Evolutionary conservation across 35 echinoderm and acorn worm genomes (phyloP).

Genomic region (Heliocidaris tuberculata): DNA sequence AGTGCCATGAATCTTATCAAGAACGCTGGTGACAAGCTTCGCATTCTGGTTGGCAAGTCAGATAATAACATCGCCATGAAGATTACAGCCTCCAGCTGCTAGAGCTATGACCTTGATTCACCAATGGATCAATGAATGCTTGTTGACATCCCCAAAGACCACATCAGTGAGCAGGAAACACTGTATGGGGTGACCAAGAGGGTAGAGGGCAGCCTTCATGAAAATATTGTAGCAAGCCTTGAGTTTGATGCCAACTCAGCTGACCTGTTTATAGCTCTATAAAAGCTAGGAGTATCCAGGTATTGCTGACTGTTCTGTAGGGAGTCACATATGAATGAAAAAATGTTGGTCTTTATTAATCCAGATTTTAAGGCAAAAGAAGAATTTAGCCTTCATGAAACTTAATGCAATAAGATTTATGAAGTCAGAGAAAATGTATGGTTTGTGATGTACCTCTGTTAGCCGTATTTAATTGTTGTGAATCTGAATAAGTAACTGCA

Average conservation of each 20-base stretch:
- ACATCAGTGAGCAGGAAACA: not conserved
- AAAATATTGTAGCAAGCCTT: not conserved
- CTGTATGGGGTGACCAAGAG: not conserved
- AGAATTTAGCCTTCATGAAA: no score
- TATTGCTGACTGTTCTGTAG: no score
- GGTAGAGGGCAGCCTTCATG: not conserved
- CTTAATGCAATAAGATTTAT: no score
- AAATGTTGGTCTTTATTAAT: no score
- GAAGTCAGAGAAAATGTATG: no score
- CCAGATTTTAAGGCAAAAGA: no score
- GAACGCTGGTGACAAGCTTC: conserved; percentile 54
- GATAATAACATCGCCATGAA: conserved; percentile 77
- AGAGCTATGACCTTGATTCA: not conserved
- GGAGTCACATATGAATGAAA: no score
- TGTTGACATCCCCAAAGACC: not conserved
- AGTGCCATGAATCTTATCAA: conserved; percentile 92
- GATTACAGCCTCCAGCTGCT: conserved; percentile 73
- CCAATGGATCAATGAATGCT: not conserved
- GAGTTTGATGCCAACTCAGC: not conserved
- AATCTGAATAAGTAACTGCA: no score
- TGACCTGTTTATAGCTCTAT: not conserved
- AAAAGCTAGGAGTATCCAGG: not conserved
- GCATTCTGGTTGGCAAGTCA: conserved; percentile 86
- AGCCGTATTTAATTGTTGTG: no score
- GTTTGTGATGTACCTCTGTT: no score